Percentiles rank a stretch among this genome's conserved stretches.
Evolutionary conservation across 1,140 invertebrate species (phyloP).

Genomic region (Camponotus pennsylvanicus): DNA sequence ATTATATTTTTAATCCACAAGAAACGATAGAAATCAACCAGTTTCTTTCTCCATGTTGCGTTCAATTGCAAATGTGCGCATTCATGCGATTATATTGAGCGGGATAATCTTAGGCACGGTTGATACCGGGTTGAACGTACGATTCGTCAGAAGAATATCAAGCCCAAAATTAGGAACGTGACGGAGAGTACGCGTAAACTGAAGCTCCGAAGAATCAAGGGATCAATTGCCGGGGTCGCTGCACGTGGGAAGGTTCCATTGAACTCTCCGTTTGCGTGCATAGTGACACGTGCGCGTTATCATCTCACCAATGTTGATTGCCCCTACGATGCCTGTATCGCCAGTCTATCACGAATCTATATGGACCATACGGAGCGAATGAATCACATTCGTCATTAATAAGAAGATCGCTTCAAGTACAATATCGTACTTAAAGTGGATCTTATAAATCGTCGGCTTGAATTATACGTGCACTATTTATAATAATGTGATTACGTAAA

Average conservation of each 20-base stretch:
- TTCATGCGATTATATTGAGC: constrained; percentile 2
- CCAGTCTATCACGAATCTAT: constrained; percentile 8
- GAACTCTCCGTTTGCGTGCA: constrained; percentile 56
- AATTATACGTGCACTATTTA: background rate
- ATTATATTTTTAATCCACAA: background rate
- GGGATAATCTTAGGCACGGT: constrained; percentile 17
- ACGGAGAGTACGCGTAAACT: constrained; percentile 26
- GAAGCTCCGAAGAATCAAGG: constrained; percentile 55
- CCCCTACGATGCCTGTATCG: constrained; percentile 9
- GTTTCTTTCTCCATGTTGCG: background rate
- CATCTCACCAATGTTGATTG: constrained; percentile 41
- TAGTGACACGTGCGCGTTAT: constrained; percentile 57
- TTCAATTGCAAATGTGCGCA: background rate
- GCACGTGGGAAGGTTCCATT: constrained; percentile 74
- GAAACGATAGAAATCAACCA: background rate
- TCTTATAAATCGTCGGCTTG: background rate
- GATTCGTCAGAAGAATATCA: constrained; percentile 19
- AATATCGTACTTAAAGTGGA: constrained; percentile 8
- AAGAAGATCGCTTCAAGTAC: background rate
- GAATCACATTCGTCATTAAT: constrained; percentile 17
- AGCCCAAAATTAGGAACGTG: constrained; percentile 43
- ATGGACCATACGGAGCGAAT: constrained; percentile 2
- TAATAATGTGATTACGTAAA: background rate
- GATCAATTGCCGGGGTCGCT: constrained; percentile 78
- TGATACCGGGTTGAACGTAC: constrained; percentile 17